phyloP scores from a whole-genome alignment of 2,888 invertebrate species.

The Xanthorhoe spadicearia region DNA sequence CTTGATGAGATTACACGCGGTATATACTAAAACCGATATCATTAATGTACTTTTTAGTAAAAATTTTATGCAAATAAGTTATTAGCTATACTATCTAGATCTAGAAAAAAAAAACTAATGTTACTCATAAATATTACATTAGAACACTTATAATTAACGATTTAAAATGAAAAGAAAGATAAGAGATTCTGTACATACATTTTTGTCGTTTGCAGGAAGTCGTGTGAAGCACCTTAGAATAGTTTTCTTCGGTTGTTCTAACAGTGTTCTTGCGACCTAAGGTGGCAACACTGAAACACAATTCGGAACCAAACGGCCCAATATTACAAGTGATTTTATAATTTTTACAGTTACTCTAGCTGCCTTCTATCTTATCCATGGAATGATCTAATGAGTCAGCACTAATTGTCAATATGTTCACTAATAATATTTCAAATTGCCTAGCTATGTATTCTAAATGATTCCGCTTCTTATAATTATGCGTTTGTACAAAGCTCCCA shows the following conservation, averaged over 20 bases:
- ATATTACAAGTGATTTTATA: background rate
- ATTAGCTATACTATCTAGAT: conserved; percentile 35
- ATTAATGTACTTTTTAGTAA: conserved; percentile 31
- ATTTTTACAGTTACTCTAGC: background rate
- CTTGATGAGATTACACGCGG: conserved; percentile 39
- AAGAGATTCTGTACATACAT: conserved; percentile 27
- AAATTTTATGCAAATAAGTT: conserved; percentile 38
- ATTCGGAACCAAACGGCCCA: background rate
- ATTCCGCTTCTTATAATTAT: conserved; percentile 3
- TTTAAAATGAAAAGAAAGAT: background rate
- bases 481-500: conserved; percentile 17
- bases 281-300: background rate
- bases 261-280: background rate
- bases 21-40: conserved; percentile 30
- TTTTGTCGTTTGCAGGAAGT: conserved; percentile 12
- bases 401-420: conserved; percentile 6
- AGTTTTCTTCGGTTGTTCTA: conserved; percentile 1
- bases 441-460: conserved; percentile 27
- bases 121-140: conserved; percentile 32
- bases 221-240: conserved; percentile 18
- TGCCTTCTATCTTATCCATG: conserved; percentile 16
- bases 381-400: conserved; percentile 17
- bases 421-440: conserved; percentile 20
- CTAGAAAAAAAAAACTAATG: conserved; percentile 33
- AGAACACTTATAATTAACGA: conserved; percentile 33